Base-by-base conservation (phyloP, 2,113 vertebrate species). In the Sinocyclocheilus anophthalmus region DNA sequence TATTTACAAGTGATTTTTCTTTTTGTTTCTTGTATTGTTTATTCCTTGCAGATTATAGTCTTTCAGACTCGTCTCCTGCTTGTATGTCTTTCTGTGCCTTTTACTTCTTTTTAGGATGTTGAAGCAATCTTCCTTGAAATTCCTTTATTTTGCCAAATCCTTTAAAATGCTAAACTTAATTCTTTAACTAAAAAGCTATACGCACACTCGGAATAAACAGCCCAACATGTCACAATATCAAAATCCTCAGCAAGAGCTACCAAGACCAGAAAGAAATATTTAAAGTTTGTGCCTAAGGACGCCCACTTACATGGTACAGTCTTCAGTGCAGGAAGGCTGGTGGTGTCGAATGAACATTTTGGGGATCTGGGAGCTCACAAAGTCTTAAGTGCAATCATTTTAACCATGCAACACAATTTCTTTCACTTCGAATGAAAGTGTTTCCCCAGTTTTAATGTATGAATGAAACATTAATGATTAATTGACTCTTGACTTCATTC, bases 1-100 rank as follows among this genome's bases (percentile, higher is more conserved):
- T 78, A 57, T 83, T 88, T 82, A 85, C 63, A 59, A 57, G 26
- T 85, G 30, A 57, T 78, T 75, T 67, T 67, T 88, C 24, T 8
- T 87, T 69, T 63, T 57, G 55, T 48, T 76, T 20, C 20, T 30
- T n/a, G 33, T 53, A 1, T 53, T 16, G 50, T 65, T 53, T 55
- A 37, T 78, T 85, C 42, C 39, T 30, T 50, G 63, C 37, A 72
- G 4, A 79, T 53, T 80, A 57, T 37, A 81, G 84, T 48, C 53
- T 33, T 50, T 63, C 72, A 84, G 57, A 63, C 24, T 61, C 16
- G 26, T 50, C 80, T 82, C 42, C 63, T 69, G 76, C 63, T 86
- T 81, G 18, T 63, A 8, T 53, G 50, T 70, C 26, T 26, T 26
- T 26, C 11, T 4, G 63, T 80, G 75, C 75, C 65, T 63, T 70